phyloP scores from a whole-genome alignment of 2,113 vertebrate genomes.

The Ochotona princeps region DNA sequence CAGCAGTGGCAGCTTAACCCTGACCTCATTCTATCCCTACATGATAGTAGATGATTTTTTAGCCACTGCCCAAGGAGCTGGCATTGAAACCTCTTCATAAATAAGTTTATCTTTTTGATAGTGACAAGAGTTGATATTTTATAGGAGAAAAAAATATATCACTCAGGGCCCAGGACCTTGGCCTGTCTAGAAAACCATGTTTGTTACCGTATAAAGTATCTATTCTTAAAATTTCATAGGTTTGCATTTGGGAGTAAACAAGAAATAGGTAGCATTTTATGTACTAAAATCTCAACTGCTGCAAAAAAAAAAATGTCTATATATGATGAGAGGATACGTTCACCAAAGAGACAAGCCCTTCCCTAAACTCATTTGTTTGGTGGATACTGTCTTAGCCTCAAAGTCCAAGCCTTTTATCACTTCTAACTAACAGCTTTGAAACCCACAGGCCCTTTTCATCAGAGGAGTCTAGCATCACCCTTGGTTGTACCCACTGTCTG shows the following conservation, averaged over 20 bases:
- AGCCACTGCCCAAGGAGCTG: neutral
- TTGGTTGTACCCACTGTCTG: neutral
- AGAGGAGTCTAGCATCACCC: neutral
- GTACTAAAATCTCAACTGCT: neutral
- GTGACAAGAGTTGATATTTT: neutral
- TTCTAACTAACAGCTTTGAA: neutral
- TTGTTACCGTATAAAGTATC: neutral
- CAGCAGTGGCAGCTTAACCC: no score
- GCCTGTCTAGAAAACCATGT: neutral
- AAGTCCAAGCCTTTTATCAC: neutral
- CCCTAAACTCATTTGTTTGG: no score
- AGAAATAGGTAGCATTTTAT: neutral
- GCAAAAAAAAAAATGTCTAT: neutral
- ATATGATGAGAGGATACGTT: neutral
- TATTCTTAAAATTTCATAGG: constrained; percentile 33
- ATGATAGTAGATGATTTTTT: neutral
- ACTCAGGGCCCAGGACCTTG: neutral
- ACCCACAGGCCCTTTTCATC: neutral
- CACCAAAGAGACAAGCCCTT: neutral
- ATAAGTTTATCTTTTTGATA: neutral
- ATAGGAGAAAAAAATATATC: neutral
- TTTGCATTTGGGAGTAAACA: constrained; percentile 3
- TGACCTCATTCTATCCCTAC: neutral
- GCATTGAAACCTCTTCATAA: neutral
- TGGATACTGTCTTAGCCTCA: neutral